Base-by-base conservation (phyloP, 2,888 invertebrate genomes). In the Yponomeuta malinellus region DNA sequence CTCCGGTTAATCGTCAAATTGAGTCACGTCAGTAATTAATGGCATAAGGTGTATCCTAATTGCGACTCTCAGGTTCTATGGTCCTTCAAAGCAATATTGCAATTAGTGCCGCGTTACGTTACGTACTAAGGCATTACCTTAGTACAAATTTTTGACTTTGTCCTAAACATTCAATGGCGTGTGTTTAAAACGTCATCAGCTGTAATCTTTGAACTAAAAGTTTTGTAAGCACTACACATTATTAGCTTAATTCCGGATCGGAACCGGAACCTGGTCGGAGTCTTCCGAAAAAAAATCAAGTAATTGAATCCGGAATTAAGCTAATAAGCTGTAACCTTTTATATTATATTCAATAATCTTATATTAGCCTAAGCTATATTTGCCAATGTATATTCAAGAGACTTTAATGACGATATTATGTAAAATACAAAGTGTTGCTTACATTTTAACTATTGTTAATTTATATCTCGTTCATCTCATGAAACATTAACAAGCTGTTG, bases 361-460 rank as follows among this genome's bases (percentile, higher is more conserved):
- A 8, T 43, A 43, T 43, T 43, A 8, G 5, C 43, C 9, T 43
- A 6, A 15, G 52, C 52, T 15, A 59, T 12, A 15, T 59, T 4
- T 59, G 52, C 12, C 12, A 12, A 15, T 15, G 12, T 59, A 12
- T 59, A 59, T 59, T 59, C 15, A 59, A 59, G 15, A 59, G 15
- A 59, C 15, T 59, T 12, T 15, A 15, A 59, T 64, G 23, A 23
- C 64, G 12, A 23, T 23, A 23, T 64, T 64, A 23, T 64, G 23
- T 64, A 64, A n/a, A 64, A 64, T 59, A 59, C 52, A 59, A 59
- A 15, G 52, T 59, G 52, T 15, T 59, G 52, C 15, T 59, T 2
- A 59, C 52, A 59, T 15, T n/a, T 65, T 59, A 59, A 59, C 52
- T 59, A 59, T 59, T 59, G 52, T 59, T 15, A 59, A 59, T 59